Conservation (phyloP, 2,113 vertebrate species). For the Hippopotamus amphibius region DNA sequence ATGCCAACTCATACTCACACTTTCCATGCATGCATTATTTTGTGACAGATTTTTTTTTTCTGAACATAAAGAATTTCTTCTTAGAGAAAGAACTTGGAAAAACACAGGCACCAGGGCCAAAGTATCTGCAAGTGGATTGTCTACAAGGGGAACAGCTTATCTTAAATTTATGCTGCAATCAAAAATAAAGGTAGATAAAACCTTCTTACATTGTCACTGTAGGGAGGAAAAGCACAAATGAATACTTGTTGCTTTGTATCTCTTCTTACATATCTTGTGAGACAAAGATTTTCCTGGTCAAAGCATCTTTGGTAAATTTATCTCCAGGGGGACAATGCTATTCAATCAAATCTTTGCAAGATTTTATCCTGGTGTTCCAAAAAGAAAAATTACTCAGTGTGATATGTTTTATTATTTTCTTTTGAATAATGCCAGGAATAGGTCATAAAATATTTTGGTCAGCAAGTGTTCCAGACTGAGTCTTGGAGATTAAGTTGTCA, state of each 20-base stretch:
- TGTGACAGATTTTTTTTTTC: slow-evolving; percentile 42
- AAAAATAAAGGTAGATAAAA: slow-evolving; percentile 65
- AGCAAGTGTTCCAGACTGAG: slow-evolving; percentile 29
- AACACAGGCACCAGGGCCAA: not conserved
- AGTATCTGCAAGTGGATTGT: not conserved
- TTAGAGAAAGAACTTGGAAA: slow-evolving; percentile 4
- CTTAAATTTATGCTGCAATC: slow-evolving; percentile 62
- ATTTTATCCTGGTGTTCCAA: slow-evolving; percentile 43
- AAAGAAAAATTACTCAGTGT: slow-evolving; percentile 56
- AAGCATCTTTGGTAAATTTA: slow-evolving; percentile 72
- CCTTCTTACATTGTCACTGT: not conserved
- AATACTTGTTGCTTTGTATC: slow-evolving; percentile 23
- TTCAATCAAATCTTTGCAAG: slow-evolving; percentile 50
- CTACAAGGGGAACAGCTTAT: not conserved
- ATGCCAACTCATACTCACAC: not conserved
- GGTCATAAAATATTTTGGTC: slow-evolving; percentile 67
- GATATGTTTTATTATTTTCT: slow-evolving; percentile 56
- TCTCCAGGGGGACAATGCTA: slow-evolving; percentile 23
- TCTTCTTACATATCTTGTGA: slow-evolving; percentile 48
- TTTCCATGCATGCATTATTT: slow-evolving; percentile 49
- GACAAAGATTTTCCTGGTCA: slow-evolving; percentile 63
- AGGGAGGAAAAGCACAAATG: slow-evolving; percentile 61
- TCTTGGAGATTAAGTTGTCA: slow-evolving; percentile 63
- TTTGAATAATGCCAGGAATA: slow-evolving; percentile 59
- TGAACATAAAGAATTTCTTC: slow-evolving; percentile 56